A percentile compares a stretch with the other conserved stretches of the same genome.
Conservation (phyloP, 1,140 invertebrate species). For the Cydia pomonella region DNA sequence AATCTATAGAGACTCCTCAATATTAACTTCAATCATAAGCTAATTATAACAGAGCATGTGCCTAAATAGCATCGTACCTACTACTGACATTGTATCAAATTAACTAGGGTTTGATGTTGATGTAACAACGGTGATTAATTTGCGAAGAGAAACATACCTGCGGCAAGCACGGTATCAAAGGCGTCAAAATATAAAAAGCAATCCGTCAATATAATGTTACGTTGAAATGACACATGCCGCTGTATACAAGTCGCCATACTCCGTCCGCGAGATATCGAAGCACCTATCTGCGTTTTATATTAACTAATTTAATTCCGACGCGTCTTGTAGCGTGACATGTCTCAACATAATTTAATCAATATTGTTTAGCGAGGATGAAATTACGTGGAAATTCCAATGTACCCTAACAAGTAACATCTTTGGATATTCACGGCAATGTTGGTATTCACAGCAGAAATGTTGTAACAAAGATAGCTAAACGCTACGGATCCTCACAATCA, state of each 20-base stretch:
- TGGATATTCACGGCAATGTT: not conserved
- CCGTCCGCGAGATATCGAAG: conserved; percentile 51
- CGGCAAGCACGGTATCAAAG: conserved; percentile 40
- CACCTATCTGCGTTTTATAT: conserved; percentile 48
- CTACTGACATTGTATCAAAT: not conserved
- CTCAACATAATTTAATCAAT: conserved; percentile 56
- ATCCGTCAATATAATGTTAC: conserved; percentile 46
- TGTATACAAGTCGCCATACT: conserved; percentile 44
- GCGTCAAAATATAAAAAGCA: conserved; percentile 42
- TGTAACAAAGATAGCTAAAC: conserved; percentile 5
- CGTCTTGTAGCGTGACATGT: conserved; percentile 48
- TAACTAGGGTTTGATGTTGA: not conserved
- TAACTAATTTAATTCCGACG: conserved; percentile 55
- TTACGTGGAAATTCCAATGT: conserved; percentile 37
- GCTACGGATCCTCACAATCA: conserved; percentile 36
- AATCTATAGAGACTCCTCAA: too few relatives aligned
- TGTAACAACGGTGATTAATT: not conserved
- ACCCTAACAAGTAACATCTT: conserved; percentile 20
- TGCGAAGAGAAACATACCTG: not conserved
- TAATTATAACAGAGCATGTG: too few relatives aligned
- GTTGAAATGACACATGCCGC: conserved; percentile 7
- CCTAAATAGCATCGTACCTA: not conserved
- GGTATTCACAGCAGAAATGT: conserved; percentile 2
- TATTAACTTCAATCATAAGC: too few relatives aligned
- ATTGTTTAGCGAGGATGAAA: conserved; percentile 47